Base-by-base conservation (phyloP, 2,888 invertebrate species). In the Agyllia agylla region DNA sequence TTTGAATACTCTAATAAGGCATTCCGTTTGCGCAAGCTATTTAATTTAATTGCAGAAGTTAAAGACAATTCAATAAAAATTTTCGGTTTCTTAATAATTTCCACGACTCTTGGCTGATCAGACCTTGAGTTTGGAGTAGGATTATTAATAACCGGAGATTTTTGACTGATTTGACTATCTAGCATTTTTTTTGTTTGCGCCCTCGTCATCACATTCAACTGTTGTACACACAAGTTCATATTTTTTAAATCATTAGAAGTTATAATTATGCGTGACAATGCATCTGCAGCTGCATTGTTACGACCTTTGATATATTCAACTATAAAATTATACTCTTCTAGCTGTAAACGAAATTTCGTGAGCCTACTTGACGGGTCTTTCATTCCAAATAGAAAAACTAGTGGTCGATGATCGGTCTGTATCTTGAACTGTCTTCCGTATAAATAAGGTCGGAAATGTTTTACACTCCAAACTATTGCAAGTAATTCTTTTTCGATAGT, bases 221-320 rank as follows among this genome's bases (percentile, higher is more conserved):
- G n/a, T 5, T n/a, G n/a, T n/a, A 49, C n/a, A 5, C n/a, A n/a
- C 49, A n/a, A n/a, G n/a, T 49, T 49, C 49, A 49, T 49, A 49
- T 42, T 84, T 49, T 89, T 93, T 73, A 93, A 85, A 30, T 93
- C 91, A 13, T 91, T 84, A 15, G 88, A 92, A n/a, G 91, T 90
- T 8, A 89, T 15, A 30, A 42, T 80, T 13, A 92, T 77, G n/a
- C 89, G 84, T 17, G 89, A 90, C 79, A 90, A 90, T 24, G 90
- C 91, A 49, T 92, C 90, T 75, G 90, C 91, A 70, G 83, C 88
- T 42, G 81, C 87, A 49, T 92, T 92, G 17, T 89, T 57, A 35
- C 49, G 31, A 24, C 92, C 92, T 87, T 87, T 86, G n/a, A 91
- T 84, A 83, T 91, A 92, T n/a, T 81, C 85, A 49, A 92, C 82